Evolutionary conservation across 2,113 vertebrate genomes (phyloP).

Genomic region (Saccopteryx leptura): DNA sequence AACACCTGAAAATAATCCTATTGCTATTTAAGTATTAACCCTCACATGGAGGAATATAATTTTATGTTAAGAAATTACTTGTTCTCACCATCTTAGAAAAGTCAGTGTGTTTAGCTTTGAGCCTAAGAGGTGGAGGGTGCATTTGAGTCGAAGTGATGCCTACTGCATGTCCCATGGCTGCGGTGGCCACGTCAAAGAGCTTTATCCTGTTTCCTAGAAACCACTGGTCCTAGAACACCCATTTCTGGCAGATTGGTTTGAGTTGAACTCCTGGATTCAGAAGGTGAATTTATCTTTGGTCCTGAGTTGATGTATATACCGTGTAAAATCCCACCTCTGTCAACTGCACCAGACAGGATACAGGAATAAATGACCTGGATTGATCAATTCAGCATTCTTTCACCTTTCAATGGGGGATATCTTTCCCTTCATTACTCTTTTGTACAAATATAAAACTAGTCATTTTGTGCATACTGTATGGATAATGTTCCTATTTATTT

Average conservation of each 20-base stretch:
- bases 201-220: not conserved
- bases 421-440: not conserved
- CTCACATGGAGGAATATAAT: not conserved
- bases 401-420: not conserved
- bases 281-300: not conserved
- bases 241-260: constrained; percentile 19
- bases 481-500: constrained; percentile 46
- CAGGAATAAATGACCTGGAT: not conserved
- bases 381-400: not conserved
- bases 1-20: constrained; percentile 2
- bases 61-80: not conserved
- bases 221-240: not conserved
- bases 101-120: not conserved
- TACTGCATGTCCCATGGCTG: rapidly evolving
- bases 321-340: not conserved
- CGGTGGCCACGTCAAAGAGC: not conserved
- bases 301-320: not conserved
- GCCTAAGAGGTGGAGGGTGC: too few relatives aligned
- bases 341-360: not conserved
- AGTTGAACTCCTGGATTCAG: constrained; percentile 40
- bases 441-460: not conserved
- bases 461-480: not conserved
- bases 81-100: not conserved
- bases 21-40: not conserved
- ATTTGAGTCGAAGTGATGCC: not conserved